phyloP scores from a whole-genome alignment of 92 coral and sea anemone genomes.

The Desmophyllum pertusum region DNA sequence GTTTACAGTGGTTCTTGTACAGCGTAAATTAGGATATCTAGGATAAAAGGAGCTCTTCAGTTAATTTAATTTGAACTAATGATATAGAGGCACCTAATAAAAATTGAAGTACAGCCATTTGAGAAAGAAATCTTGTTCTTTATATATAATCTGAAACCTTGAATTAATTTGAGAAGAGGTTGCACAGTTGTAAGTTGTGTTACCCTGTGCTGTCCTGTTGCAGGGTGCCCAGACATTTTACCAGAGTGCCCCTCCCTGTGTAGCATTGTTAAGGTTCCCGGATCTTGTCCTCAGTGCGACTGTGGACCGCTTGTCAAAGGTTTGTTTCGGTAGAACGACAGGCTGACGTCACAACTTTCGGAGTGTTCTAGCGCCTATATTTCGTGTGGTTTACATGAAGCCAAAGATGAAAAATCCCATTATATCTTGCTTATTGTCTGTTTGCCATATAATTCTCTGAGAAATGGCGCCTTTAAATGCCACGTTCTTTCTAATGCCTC shows the following conservation, averaged over 20 bases:
- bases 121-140: neutral
- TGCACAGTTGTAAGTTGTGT: constrained; percentile 5
- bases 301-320: constrained; percentile 64
- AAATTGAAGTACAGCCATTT: neutral
- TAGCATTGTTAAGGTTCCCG: constrained; percentile 42
- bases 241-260: constrained; percentile 66
- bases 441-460: neutral
- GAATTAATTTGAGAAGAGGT: neutral
- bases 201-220: constrained; percentile 17
- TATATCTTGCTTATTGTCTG: neutral
- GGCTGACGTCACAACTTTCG: neutral
- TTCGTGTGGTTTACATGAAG: neutral
- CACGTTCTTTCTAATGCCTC: too few relatives aligned
- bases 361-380: neutral
- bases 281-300: constrained; percentile 60
- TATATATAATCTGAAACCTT: neutral
- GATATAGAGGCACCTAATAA: neutral
- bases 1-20: neutral
- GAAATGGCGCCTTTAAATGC: neutral
- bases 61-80: too few relatives aligned
- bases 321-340: constrained; percentile 12
- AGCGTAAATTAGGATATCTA: neutral
- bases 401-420: neutral
- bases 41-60: neutral
- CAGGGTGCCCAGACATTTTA: constrained; percentile 51